phyloP scores from a whole-genome alignment of 1,140 invertebrate species.

The Pectinophora gossypiella region DNA sequence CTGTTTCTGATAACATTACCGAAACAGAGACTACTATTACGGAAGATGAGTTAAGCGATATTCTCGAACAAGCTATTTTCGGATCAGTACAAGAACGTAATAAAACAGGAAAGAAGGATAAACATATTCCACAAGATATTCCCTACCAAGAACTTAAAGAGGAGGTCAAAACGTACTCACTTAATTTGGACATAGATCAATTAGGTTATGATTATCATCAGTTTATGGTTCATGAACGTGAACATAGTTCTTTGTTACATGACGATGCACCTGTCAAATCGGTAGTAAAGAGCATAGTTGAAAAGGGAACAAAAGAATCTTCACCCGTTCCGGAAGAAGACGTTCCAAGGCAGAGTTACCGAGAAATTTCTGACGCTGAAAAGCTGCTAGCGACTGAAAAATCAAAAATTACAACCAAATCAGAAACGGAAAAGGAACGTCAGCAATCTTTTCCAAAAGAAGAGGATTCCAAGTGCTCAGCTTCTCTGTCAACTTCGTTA shows the following conservation, averaged over 20 bases:
- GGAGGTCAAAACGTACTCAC: constrained; percentile 52
- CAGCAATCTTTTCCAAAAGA: too few relatives aligned
- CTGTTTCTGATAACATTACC: not conserved
- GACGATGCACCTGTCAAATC: too few relatives aligned
- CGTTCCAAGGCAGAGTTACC: constrained; percentile 2
- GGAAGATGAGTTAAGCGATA: constrained; percentile 16
- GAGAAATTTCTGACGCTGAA: constrained; percentile 1
- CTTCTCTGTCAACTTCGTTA: too few relatives aligned
- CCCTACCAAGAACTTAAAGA: constrained; percentile 47
- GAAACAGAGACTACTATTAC: not conserved
- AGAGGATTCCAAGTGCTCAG: too few relatives aligned
- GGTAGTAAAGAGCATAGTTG: too few relatives aligned
- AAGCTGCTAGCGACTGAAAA: too few relatives aligned
- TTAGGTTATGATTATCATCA: constrained; percentile 47
- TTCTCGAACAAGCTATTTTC: constrained; percentile 65
- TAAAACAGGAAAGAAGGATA: constrained; percentile 29
- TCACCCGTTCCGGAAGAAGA: constrained; percentile 1
- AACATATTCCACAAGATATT: constrained; percentile 20
- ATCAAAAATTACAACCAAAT: too few relatives aligned
- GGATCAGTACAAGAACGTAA: constrained; percentile 69
- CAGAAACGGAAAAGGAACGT: too few relatives aligned
- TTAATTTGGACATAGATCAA: constrained; percentile 42
- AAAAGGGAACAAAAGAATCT: too few relatives aligned
- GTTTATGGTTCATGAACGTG: constrained; percentile 21
- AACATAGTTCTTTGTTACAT: too few relatives aligned